Conservation (phyloP, 1,140 invertebrate genomes). For the Aradophagus sp. region DNA sequence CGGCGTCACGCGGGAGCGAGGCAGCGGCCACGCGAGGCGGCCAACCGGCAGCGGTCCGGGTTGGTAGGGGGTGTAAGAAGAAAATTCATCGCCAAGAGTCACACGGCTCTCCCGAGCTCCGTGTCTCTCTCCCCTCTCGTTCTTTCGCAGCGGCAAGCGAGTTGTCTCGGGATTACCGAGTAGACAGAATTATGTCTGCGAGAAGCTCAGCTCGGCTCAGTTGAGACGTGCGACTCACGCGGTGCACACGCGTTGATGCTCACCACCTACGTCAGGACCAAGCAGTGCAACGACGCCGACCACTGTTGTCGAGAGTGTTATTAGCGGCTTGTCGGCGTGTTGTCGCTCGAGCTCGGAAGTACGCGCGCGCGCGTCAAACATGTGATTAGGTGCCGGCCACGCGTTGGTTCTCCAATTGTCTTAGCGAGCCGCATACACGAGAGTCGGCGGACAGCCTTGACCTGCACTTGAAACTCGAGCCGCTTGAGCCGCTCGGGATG, state of each 20-base stretch:
- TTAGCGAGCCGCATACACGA: no score
- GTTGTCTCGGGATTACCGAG: constrained; percentile 73
- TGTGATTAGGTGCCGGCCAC: constrained; percentile 26
- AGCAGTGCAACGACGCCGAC: constrained; percentile 25
- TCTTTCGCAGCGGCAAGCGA: constrained; percentile 57
- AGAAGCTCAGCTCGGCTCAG: constrained; percentile 71
- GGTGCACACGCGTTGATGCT: constrained; percentile 67
- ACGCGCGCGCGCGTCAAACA: constrained; percentile 30
- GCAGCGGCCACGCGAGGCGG: constrained; percentile 50
- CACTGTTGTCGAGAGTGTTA: constrained; percentile 9
- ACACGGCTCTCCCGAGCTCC: constrained; percentile 56
- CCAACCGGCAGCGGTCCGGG: no score
- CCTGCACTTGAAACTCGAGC: constrained; percentile 12
- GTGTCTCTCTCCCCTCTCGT: constrained; percentile 52
- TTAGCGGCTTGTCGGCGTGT: no score
- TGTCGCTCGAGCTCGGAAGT: no score
- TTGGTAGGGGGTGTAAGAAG: constrained; percentile 56
- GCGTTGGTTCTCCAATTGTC: constrained; percentile 34
- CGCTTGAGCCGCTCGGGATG: constrained; percentile 31
- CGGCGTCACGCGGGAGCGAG: constrained; percentile 24
- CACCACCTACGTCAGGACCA: constrained; percentile 50
- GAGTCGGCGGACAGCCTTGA: no score
- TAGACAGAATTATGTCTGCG: constrained; percentile 75
- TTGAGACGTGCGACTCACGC: constrained; percentile 73
- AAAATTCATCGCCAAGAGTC: constrained; percentile 66